Conservation (phyloP, 2,113 vertebrate species). For the Megaleporinus macrocephalus region DNA sequence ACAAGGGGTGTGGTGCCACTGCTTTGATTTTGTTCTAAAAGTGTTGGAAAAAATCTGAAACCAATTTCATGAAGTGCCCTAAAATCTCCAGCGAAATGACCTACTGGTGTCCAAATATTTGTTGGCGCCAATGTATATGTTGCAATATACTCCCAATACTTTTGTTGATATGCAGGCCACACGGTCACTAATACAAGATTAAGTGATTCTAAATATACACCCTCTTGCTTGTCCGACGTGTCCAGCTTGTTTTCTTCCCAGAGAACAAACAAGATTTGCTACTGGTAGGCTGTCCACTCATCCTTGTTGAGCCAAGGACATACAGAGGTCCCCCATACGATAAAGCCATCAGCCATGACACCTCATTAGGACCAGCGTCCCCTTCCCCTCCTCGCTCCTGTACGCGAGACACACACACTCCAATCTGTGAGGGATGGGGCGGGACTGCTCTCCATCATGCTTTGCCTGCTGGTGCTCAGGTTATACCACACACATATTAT, state of each 20-base stretch:
- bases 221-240: slow-evolving; percentile 11
- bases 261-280: slow-evolving; percentile 63
- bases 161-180: neutral
- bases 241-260: slow-evolving; percentile 51
- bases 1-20: too few species aligned
- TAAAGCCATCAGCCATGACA: slow-evolving; percentile 62
- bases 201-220: neutral
- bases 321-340: slow-evolving; percentile 40
- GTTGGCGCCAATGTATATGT: too few species aligned
- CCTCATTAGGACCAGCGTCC: slow-evolving; percentile 57
- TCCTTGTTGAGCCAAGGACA: slow-evolving; percentile 65
- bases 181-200: too few species aligned
- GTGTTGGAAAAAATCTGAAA: too few species aligned
- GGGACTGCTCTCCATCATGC: slow-evolving; percentile 45
- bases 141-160: neutral
- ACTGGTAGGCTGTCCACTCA: slow-evolving; percentile 54
- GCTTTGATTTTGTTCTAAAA: too few species aligned
- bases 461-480: slow-evolving; percentile 1
- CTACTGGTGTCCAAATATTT: too few species aligned
- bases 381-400: slow-evolving; percentile 30
- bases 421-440: slow-evolving; percentile 49
- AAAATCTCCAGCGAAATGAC: too few species aligned
- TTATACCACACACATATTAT: slow-evolving; percentile 1
- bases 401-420: slow-evolving; percentile 24
- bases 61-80: too few species aligned